Percentiles rank a stretch among this genome's conserved stretches.
These are phyloP conservation scores for Silurus aristotelis DNA, from an alignment of 2,797 vertebrate genomes.

Conservation along the genomic window DNA sequence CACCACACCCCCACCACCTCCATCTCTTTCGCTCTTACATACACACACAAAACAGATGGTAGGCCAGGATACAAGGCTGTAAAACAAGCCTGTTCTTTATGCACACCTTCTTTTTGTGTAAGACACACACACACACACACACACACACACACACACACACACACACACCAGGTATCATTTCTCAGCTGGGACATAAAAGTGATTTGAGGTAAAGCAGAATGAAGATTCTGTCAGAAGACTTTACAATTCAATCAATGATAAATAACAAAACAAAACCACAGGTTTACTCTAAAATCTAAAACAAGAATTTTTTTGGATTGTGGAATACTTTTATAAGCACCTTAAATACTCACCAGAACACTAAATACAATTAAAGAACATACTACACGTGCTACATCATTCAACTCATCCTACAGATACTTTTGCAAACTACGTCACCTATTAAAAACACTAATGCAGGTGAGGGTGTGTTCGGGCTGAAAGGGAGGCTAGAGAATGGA, in stretches of 20 bases:
- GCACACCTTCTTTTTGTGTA: constrained; percentile 65
- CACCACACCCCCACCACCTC: neutral
- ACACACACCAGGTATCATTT: neutral
- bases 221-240: neutral
- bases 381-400: neutral
- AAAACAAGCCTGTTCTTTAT: constrained; percentile 79
- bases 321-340: neutral
- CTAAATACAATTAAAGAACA: neutral
- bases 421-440: constrained; percentile 1
- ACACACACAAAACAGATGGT: constrained; percentile 75
- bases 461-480: constrained; percentile 47
- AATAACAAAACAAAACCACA: neutral
- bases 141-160: neutral
- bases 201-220: neutral
- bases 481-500: constrained; percentile 57
- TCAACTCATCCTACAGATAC: neutral
- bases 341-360: neutral
- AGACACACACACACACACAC: neutral
- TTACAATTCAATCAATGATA: neutral
- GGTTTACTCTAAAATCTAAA: neutral
- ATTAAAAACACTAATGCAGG: constrained; percentile 18
- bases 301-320: neutral
- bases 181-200: neutral
- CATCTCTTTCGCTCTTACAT: constrained; percentile 2
- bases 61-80: constrained; percentile 67